Conservation (phyloP, 2,113 vertebrate species). For the Hoplias malabaricus region DNA sequence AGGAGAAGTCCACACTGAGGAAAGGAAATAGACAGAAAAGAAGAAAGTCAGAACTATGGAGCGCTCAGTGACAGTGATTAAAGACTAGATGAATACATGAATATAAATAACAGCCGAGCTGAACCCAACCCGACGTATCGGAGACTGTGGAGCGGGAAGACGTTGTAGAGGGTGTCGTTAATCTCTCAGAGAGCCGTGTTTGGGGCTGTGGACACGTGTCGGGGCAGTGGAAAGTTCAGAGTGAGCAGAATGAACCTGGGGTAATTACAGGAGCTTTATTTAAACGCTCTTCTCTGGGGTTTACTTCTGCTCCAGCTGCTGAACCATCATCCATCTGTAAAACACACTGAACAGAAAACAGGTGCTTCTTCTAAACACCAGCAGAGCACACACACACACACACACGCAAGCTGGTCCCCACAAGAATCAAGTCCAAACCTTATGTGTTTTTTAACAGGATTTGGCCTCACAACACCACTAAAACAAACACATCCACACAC, state of each 20-base stretch:
- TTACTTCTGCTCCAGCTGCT: conserved; percentile 8
- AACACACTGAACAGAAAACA: conserved; percentile 24
- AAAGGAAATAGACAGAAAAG: too few species aligned
- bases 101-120: too few species aligned
- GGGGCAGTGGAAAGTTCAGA: background rate
- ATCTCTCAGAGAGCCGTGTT: background rate
- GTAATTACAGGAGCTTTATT: conserved; percentile 14
- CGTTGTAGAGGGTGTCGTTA: background rate
- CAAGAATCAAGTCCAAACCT: too few species aligned
- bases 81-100: too few species aligned
- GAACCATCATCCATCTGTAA: conserved; percentile 20
- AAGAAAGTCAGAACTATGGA: too few species aligned
- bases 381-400: conserved; percentile 12
- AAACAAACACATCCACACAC: conserved; percentile 3
- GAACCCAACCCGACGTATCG: background rate
- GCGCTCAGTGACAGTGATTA: too few species aligned
- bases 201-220: background rate
- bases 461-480: conserved; percentile 15
- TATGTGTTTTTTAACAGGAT: too few species aligned
- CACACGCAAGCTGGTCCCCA: background rate
- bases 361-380: conserved; percentile 11
- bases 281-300: conserved; percentile 8
- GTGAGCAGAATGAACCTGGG: background rate
- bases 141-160: background rate
- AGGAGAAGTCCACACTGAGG: too few species aligned